Evolutionary conservation across 2,113 vertebrate species (phyloP), one percentile per base, ranked within the genome.

Genomic region (Pseudopipra pipra): DNA sequence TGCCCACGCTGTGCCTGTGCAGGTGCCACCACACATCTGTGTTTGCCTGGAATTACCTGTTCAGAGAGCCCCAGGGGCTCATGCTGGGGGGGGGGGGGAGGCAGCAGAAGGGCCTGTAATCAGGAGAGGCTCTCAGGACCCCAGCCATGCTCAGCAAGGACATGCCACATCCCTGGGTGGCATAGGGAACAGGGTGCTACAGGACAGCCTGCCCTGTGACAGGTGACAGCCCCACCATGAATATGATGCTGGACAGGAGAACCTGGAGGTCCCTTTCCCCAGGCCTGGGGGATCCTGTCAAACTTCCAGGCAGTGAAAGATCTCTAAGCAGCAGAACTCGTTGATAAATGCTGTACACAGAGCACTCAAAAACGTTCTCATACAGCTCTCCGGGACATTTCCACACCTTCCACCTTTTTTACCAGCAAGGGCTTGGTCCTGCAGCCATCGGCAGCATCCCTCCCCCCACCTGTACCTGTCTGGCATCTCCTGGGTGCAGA

Each of bases 161-260:
- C 21, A 1, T 1, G 3, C 11, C 13, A 22, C 25, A 25, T 14
- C 49, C 21, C 55, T 17, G 44, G 22, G 28, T 25, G n/a, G 51
- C 15, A 37, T 14, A 22, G 51, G 22, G 35, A 61, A 30, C 8
- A 4, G 2, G 5, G 14, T 65, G 62, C 52, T 58, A 28, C 28
- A 56, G 58, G 54, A 49, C 80, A 80, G 0, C 13, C 33, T 77
- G 71, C 9, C 14, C 27, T 20, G n/a, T n/a, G 63, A 20, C 11
- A 22, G 12, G 15, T 21, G 35, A 35, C 62, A 70, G 41, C 0
- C 1, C 46, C 37, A 15, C 54, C 1, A 2, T 0, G 21, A 41
- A 20, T 0, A 0, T 2, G 19, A 5, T 14, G 33, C 49, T 59
- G 71, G 15, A 5, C 9, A 33, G 39, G 23, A 61, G 18, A 44